Conservation (phyloP, 1,140 invertebrate species). For the Augochlora pura region DNA sequence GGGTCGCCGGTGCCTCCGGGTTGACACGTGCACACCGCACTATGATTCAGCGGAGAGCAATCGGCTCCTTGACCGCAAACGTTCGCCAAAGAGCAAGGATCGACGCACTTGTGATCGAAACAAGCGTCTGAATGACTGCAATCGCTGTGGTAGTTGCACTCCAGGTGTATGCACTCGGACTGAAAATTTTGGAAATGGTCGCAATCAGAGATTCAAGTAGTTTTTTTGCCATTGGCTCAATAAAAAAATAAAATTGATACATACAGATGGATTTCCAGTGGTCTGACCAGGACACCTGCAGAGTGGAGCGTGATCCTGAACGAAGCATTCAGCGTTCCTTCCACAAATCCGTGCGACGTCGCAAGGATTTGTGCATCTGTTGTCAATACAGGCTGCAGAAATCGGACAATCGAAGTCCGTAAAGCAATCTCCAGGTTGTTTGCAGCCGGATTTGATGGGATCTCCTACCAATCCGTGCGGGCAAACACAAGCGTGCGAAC, state of each 20-base stretch:
- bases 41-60: constrained; percentile 86
- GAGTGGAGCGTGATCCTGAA: constrained; percentile 84
- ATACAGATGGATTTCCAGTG: constrained; percentile 86
- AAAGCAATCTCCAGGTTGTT: constrained; percentile 89
- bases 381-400: constrained; percentile 88
- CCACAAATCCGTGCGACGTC: constrained; percentile 85
- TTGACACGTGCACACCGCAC: constrained; percentile 89
- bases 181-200: constrained; percentile 45
- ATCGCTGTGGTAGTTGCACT: constrained; percentile 90
- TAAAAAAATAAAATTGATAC: neutral
- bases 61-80: constrained; percentile 90
- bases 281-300: constrained; percentile 89
- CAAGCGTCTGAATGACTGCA: constrained; percentile 87
- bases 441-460: constrained; percentile 84
- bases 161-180: constrained; percentile 85
- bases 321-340: constrained; percentile 86
- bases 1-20: constrained; percentile 92
- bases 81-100: constrained; percentile 89
- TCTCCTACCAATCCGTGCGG: constrained; percentile 90
- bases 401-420: constrained; percentile 89
- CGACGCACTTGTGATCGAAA: constrained; percentile 88
- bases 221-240: too few relatives aligned
- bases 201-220: neutral
- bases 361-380: constrained; percentile 91
- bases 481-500: constrained; percentile 88